Base-by-base conservation (phyloP, 2,888 invertebrate species). In the Drosophila heteroneura region DNA sequence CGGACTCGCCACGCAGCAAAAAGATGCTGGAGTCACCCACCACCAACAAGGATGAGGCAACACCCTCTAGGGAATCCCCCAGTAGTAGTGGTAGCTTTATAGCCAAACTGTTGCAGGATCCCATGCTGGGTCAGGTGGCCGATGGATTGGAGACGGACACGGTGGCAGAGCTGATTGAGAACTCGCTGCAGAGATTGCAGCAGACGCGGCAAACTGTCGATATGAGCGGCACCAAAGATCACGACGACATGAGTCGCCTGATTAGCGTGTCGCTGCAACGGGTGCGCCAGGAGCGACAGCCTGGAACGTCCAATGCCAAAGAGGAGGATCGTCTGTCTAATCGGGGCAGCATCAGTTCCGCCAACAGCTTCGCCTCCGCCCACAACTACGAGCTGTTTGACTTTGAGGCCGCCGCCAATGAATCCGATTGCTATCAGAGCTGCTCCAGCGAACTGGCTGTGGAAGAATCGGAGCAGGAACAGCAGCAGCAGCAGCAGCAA, bases 301-400 rank as follows among this genome's bases (percentile, higher is more conserved):
- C 77, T 22, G 28, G 47, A 16, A 54, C 41, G 28, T 22, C 65
- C 52, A 49, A 72, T 79, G 92, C 81, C 92, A 93, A 88, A 93
- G 94, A 91, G 90, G 94, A 94, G 70, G 94, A 94, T 81, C 94
- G 94, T 32, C 91, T 92, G 60, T 93, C 93, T 59, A 93, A 95
- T 94, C 94, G 95, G 92, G 91, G 93, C 94, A 89, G 95, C 94
- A 95, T 93, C 93, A 95, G 93, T 69, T 93, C 93, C 49, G 93
- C 92, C 59, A 94, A 93, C 63, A 95, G 94, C 92, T 94, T 94
- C 94, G 95, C 95, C 94, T 96, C 96, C 89, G 96, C 96, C 92
- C 85, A 91, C 70, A 96, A 96, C 93, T 96, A 96, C 93, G 96
- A 96, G 94, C 94, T 96, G 92, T 96, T 96, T 94, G 96, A 96